Percentiles rank a stretch among this genome's conserved stretches.
phyloP scores from a whole-genome alignment of 2,888 invertebrate species.

The Aphrophora alni region DNA sequence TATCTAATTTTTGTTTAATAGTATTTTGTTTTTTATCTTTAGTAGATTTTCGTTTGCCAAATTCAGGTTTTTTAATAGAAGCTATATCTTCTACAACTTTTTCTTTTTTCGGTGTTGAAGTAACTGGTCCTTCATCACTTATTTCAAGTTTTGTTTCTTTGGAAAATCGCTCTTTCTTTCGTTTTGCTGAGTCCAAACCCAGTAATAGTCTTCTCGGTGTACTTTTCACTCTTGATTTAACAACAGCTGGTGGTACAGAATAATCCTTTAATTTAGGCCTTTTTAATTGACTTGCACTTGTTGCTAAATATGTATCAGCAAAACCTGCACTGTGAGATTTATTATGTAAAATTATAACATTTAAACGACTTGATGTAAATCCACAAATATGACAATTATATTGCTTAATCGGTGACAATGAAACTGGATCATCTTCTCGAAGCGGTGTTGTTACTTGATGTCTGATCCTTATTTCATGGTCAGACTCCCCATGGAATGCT shows the following conservation, averaged over 20 bases:
- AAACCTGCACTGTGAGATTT: constrained; percentile 48
- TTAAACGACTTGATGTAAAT: constrained; percentile 72
- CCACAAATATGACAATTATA: constrained; percentile 70
- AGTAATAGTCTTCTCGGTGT: not conserved
- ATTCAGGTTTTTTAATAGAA: constrained; percentile 39
- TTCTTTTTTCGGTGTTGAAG: constrained; percentile 55
- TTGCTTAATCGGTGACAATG: constrained; percentile 54
- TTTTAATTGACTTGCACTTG: not conserved
- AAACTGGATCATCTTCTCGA: constrained; percentile 50
- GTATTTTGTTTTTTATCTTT: constrained; percentile 54
- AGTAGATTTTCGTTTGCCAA: constrained; percentile 54
- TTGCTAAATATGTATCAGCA: constrained; percentile 26
- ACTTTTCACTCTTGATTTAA: constrained; percentile 25
- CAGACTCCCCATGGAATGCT: constrained; percentile 54
- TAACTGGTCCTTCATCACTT: constrained; percentile 49
- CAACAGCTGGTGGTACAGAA: not conserved
- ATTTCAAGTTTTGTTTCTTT: constrained; percentile 54
- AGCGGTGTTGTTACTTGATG: constrained; percentile 59
- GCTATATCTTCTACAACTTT: constrained; percentile 50
- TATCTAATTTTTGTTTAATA: constrained; percentile 61
- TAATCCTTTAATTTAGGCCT: not conserved
- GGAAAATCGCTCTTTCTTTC: constrained; percentile 47
- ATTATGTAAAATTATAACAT: constrained; percentile 72
- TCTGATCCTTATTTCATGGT: constrained; percentile 70
- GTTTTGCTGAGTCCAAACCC: not conserved